These are phyloP conservation scores for Brachionus calyciflorus DNA, from an alignment of 1,140 invertebrate genomes.

Conservation along the genomic window DNA sequence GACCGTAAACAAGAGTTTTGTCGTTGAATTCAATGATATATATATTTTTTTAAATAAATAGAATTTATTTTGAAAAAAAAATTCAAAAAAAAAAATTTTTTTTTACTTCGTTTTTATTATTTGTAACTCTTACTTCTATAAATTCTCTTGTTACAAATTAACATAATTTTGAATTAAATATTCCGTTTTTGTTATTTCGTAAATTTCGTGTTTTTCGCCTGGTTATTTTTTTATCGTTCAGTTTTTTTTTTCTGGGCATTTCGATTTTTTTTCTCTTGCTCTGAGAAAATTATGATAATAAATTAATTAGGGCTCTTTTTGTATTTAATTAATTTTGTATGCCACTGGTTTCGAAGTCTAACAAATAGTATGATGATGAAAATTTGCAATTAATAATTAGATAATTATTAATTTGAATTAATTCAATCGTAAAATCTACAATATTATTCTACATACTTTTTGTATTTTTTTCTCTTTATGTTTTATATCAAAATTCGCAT, in stretches of 20 bases:
- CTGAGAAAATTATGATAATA: slow-evolving; percentile 33
- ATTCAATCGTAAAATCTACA: slow-evolving; percentile 16
- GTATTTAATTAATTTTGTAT: too few relatives aligned
- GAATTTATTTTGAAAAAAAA: background rate
- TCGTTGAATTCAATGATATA: too few relatives aligned
- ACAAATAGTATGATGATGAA: too few relatives aligned
- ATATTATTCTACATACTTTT: too few relatives aligned
- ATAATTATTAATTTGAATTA: slow-evolving; percentile 26
- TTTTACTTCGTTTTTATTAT: slow-evolving; percentile 2
- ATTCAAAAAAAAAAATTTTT: slow-evolving; percentile 15
- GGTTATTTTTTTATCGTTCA: too few relatives aligned
- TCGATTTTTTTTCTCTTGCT: too few relatives aligned
- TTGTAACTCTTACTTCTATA: background rate
- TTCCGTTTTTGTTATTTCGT: slow-evolving; percentile 27
- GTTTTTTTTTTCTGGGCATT: background rate
- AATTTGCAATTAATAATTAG: background rate
- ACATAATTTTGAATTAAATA: slow-evolving; percentile 39
- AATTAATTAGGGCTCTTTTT: background rate
- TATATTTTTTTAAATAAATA: too few relatives aligned
- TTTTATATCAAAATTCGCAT: too few relatives aligned
- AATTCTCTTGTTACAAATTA: slow-evolving; percentile 10
- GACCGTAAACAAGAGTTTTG: too few relatives aligned
- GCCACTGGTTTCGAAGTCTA: too few relatives aligned
- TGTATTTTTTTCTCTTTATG: too few relatives aligned
- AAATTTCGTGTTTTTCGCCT: too few relatives aligned